A percentile compares a stretch with the other conserved stretches of the same genome.
Evolutionary conservation across 2,888 invertebrate species (phyloP).

Genomic region (Lycophotia porphyrea): DNA sequence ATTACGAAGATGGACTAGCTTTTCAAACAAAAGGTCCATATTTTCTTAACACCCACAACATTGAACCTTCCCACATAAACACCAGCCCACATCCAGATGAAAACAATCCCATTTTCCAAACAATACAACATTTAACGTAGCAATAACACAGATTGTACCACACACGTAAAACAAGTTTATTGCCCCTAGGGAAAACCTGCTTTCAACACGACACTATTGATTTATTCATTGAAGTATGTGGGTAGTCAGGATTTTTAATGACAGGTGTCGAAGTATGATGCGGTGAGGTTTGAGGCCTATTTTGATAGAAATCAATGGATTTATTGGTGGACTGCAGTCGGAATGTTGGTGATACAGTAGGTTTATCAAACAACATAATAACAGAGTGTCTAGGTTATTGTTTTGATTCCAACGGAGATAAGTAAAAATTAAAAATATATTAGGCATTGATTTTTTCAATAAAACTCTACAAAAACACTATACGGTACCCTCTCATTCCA

Average conservation of each 20-base stretch:
- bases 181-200: slow-evolving; percentile 77
- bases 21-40: not conserved
- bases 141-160: slow-evolving; percentile 51
- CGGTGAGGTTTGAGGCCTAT: slow-evolving; percentile 4
- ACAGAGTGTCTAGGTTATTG: not conserved
- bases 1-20: not conserved
- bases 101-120: slow-evolving; percentile 48
- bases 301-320: slow-evolving; percentile 25
- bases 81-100: slow-evolving; percentile 26
- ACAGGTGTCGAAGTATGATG: slow-evolving; percentile 54
- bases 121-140: slow-evolving; percentile 52
- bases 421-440: too few relatives aligned
- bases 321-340: slow-evolving; percentile 13
- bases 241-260: slow-evolving; percentile 61
- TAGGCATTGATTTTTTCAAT: too few relatives aligned
- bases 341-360: not conserved
- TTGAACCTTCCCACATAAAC: slow-evolving; percentile 3
- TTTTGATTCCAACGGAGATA: not conserved
- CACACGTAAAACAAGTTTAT: slow-evolving; percentile 69
- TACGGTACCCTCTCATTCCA: too few relatives aligned
- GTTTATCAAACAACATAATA: not conserved
- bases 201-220: slow-evolving; percentile 77
- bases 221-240: slow-evolving; percentile 71
- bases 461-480: too few relatives aligned
- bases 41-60: not conserved